Conservation (phyloP, 2,797 vertebrate species). For the Enteromius trimaculatus region DNA sequence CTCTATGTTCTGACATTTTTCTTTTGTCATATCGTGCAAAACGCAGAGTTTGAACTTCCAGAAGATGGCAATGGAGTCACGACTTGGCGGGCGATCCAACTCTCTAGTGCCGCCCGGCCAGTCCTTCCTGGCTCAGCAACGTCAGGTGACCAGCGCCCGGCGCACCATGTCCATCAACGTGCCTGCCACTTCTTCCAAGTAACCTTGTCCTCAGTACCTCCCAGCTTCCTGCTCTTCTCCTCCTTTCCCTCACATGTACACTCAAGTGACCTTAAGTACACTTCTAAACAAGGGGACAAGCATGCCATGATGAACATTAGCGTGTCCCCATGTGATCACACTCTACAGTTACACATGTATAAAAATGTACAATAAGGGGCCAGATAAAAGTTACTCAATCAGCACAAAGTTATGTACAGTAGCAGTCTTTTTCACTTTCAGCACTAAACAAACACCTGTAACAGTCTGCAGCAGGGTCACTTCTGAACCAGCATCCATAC, state of each 20-base stretch:
- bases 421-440: slow-evolving; percentile 20
- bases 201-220: slow-evolving; percentile 58
- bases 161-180: slow-evolving; percentile 82
- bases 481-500: background rate
- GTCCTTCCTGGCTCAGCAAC: slow-evolving; percentile 93
- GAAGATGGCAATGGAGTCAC: slow-evolving; percentile 91
- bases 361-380: slow-evolving; percentile 14
- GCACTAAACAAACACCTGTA: slow-evolving; percentile 14
- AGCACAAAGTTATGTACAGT: slow-evolving; percentile 8
- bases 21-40: background rate
- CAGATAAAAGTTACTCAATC: slow-evolving; percentile 21
- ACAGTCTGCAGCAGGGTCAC: slow-evolving; percentile 13
- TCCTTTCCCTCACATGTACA: slow-evolving; percentile 57
- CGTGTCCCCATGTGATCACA: slow-evolving; percentile 34
- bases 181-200: slow-evolving; percentile 85
- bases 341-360: slow-evolving; percentile 19
- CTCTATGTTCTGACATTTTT: background rate
- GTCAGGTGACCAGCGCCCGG: slow-evolving; percentile 89
- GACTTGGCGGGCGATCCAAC: slow-evolving; percentile 79
- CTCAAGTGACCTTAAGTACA: slow-evolving; percentile 93
- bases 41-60: slow-evolving; percentile 90
- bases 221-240: slow-evolving; percentile 25
- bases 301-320: slow-evolving; percentile 54
- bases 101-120: slow-evolving; percentile 73
- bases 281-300: slow-evolving; percentile 55